phyloP scores from a whole-genome alignment of 2,113 vertebrate species.

The Axis porcinus region DNA sequence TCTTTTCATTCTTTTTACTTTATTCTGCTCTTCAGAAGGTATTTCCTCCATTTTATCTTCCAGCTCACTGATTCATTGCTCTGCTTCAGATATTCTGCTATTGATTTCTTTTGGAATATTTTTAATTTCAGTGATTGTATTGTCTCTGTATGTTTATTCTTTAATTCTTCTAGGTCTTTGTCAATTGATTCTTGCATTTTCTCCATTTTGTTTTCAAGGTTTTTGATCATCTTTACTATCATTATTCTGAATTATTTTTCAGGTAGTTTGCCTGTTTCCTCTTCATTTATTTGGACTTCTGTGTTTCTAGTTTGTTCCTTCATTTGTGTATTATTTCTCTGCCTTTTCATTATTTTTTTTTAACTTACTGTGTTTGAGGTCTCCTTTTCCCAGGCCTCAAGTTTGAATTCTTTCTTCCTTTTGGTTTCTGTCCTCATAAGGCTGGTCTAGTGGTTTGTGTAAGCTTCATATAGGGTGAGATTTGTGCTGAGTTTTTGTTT shows the following conservation, averaged over 20 bases:
- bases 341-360: background rate
- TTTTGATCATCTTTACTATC: background rate
- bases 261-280: background rate
- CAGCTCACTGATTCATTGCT: background rate
- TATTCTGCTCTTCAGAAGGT: background rate
- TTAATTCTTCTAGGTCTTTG: background rate
- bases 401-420: background rate
- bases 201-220: background rate
- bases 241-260: background rate
- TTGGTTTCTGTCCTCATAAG: background rate
- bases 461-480: background rate
- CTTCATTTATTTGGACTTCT: background rate
- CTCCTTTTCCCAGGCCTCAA: background rate
- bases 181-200: background rate
- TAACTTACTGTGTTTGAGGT: background rate
- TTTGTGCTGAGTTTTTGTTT: background rate
- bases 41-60: background rate
- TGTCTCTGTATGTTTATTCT: background rate
- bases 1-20: background rate
- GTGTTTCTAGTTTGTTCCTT: background rate
- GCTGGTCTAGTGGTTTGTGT: background rate
- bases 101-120: background rate
- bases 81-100: background rate
- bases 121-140: background rate
- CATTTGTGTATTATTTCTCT: background rate